Conservation (phyloP, 2,888 invertebrate genomes). For the Melanostoma scalare region DNA sequence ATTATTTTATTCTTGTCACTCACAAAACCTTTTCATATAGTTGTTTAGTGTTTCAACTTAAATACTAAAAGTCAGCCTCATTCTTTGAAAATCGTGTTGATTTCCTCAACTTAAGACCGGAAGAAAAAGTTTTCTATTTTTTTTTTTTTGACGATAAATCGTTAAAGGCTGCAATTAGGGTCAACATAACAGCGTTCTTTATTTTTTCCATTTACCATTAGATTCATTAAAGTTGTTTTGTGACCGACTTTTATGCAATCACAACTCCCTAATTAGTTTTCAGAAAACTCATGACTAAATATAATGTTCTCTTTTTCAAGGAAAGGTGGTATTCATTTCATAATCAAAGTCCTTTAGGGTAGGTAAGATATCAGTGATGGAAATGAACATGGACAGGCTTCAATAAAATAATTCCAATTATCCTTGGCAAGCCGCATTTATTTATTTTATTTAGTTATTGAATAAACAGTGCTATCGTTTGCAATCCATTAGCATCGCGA, state of each 20-base stretch:
- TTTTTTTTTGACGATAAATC: not conserved
- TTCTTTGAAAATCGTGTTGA: conserved; percentile 11
- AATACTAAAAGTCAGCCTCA: not conserved
- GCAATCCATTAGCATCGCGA: conserved; percentile 56
- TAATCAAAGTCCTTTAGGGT: too few species aligned
- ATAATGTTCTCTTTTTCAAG: too few species aligned
- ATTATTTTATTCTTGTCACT: too few species aligned
- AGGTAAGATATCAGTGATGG: too few species aligned
- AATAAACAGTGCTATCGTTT: conserved; percentile 30
- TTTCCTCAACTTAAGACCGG: conserved; percentile 18
- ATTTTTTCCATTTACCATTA: too few species aligned
- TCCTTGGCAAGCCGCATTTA: not conserved
- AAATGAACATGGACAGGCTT: not conserved
- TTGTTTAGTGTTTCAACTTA: not conserved
- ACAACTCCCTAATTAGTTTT: too few species aligned
- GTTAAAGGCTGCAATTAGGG: conserved; percentile 40
- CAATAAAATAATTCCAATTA: conserved; percentile 6
- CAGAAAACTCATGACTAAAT: too few species aligned
- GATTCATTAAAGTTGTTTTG: too few species aligned
- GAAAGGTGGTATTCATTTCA: too few species aligned
- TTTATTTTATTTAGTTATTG: conserved; percentile 40
- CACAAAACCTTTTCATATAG: too few species aligned
- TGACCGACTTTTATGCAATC: too few species aligned
- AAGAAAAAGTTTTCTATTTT: not conserved
- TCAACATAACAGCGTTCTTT: conserved; percentile 27